A percentile compares a stretch with the other conserved stretches of the same genome.
Evolutionary conservation across 2,113 vertebrate genomes (phyloP).

Genomic region (Oenanthe melanoleuca): DNA sequence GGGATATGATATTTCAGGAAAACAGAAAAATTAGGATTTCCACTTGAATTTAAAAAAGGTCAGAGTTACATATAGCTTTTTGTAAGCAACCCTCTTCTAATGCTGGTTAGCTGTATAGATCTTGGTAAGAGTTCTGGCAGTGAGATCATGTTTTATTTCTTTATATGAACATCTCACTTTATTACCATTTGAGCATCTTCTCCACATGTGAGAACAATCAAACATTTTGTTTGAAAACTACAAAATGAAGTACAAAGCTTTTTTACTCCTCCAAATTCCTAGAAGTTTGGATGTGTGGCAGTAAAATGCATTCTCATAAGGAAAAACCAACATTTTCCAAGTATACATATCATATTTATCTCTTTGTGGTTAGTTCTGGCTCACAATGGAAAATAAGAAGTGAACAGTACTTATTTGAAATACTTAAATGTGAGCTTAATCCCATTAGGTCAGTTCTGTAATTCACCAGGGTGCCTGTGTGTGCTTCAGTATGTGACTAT

Average conservation of each 20-base stretch:
- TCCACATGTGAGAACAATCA: neutral
- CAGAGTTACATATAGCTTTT: neutral
- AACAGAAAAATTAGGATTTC: neutral
- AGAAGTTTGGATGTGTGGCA: neutral
- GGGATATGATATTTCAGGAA: neutral
- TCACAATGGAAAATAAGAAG: neutral
- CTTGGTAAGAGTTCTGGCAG: neutral
- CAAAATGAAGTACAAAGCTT: neutral
- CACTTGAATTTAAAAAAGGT: neutral
- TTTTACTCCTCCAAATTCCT: neutral
- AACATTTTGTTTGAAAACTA: neutral
- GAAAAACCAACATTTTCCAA: neutral
- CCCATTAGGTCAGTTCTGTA: neutral
- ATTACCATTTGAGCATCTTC: neutral
- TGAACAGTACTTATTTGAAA: neutral
- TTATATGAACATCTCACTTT: neutral
- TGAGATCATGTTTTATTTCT: neutral
- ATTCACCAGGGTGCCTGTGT: neutral
- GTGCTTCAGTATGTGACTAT: neutral
- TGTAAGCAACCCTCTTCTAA: neutral
- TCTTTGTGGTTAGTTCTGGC: neutral
- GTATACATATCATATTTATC: neutral
- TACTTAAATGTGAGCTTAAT: neutral
- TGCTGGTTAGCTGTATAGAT: neutral
- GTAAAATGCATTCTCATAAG: neutral